These are phyloP conservation scores for Anoplopoma fimbria DNA, from an alignment of 2,113 vertebrate species.

Conservation along the genomic window DNA sequence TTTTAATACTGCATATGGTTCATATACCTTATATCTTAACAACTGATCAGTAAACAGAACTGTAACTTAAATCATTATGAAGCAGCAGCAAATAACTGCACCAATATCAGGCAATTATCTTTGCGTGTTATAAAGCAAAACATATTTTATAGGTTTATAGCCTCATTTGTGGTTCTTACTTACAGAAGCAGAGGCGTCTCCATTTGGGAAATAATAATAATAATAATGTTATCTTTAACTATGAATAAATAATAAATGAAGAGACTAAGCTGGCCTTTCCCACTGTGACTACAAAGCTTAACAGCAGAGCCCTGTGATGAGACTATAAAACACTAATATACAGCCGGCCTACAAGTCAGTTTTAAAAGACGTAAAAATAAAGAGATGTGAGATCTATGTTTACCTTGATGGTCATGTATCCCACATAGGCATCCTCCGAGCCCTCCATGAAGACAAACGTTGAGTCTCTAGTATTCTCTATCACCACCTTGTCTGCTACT, in stretches of 20 bases:
- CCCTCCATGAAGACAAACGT: slow-evolving; percentile 99
- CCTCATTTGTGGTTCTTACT: slow-evolving; percentile 8
- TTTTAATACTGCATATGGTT: neutral
- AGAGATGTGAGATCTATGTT: slow-evolving; percentile 43
- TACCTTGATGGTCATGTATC: slow-evolving; percentile 99
- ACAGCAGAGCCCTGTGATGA: neutral
- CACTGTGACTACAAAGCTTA: neutral
- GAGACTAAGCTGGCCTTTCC: neutral
- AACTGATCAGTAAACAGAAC: neutral
- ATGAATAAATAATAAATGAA: slow-evolving; percentile 7
- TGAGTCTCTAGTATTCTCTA: slow-evolving; percentile 99
- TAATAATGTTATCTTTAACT: slow-evolving; percentile 16
- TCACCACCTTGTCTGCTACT: slow-evolving; percentile 90
- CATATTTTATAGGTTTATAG: neutral
- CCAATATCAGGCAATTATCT: neutral
- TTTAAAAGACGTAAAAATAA: neutral
- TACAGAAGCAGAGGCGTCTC: neutral
- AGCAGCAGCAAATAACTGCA: neutral
- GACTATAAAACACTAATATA: neutral
- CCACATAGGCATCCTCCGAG: slow-evolving; percentile 98
- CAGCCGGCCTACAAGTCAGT: no score
- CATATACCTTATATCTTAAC: neutral
- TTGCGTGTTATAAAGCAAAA: neutral
- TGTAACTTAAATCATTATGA: neutral
- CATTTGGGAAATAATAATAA: slow-evolving; percentile 24